Base-by-base conservation (phyloP, 2,888 invertebrate genomes). In the Agonopterix subpropinquella region DNA sequence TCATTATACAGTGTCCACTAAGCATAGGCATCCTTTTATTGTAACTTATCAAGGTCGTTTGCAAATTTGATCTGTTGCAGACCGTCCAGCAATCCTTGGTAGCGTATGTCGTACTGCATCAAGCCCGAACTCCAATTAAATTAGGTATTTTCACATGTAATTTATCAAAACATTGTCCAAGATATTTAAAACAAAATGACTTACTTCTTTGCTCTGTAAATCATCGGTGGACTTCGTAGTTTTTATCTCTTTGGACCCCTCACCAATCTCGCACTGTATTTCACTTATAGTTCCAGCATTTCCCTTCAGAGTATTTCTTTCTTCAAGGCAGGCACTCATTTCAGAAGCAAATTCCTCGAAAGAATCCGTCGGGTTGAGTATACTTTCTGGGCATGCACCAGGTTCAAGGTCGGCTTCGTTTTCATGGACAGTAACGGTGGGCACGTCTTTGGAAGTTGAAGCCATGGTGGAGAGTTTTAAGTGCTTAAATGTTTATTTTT, bases 341-440 rank as follows among this genome's bases (percentile, higher is more conserved):
- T 91, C 91, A 8, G 84, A 82, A 43, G 92, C 92, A 61, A 93
- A 91, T 60, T 93, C 92, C 58, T 93, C 93, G 61, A 92, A 92
- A 13, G 92, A 91, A 73, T 93, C 93, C 7, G 92, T 92, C 1
- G 93, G 91, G 47, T 94, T 91, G 41, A 95, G 80, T 73, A 94
- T 91, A 62, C 92, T 92, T 70, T 93, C 94, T 3, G 71, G 66
- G 56, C 87, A 88, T 36, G 86, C 86, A 4, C 88, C 88, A 8
- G 88, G 88, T 60, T 84, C 87, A 15, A 87, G 57, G 36, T 79
- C 80, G 55, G 72, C 70, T 9, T 75, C 55, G 8, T 68, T 67
- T 50, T 66, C 71, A 39, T 71, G 74, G 15, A 18, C 18, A 3
- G 28, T 28, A 18, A 11, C 64, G 13, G 61, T 56, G 13, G 72